Evolutionary conservation across 2,797 vertebrate genomes (phyloP).

Genomic region (Eleutherodactylus coqui): DNA sequence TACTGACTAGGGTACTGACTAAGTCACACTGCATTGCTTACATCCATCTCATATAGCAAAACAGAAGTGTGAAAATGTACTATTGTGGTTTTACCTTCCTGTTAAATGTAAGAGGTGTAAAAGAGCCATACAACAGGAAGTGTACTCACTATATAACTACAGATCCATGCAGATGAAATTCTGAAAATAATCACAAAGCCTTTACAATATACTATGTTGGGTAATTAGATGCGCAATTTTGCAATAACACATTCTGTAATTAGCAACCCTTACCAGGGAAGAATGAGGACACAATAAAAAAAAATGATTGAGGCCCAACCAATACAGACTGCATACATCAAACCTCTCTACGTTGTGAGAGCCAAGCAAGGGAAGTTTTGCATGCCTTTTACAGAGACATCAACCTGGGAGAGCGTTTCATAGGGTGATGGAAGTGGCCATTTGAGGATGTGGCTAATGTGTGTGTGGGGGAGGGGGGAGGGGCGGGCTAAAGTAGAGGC

Average conservation of each 20-base stretch:
- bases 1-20: neutral
- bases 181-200: neutral
- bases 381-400: no score
- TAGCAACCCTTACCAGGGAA: neutral
- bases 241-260: no score
- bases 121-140: constrained; percentile 37
- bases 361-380: no score
- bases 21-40: neutral
- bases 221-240: no score
- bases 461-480: no score
- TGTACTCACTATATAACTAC: neutral
- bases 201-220: neutral
- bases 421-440: no score
- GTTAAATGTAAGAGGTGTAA: neutral
- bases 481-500: no score
- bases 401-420: no score
- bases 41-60: neutral
- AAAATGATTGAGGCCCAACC: no score
- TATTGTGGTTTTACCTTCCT: constrained; percentile 58
- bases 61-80: neutral
- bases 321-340: no score
- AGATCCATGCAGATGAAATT: neutral
- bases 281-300: neutral
- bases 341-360: no score
- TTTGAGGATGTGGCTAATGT: no score